Evolutionary conservation across 2,113 vertebrate species (phyloP), one percentile per base, ranked within the genome.

Genomic region (Ammodytes dubius): DNA sequence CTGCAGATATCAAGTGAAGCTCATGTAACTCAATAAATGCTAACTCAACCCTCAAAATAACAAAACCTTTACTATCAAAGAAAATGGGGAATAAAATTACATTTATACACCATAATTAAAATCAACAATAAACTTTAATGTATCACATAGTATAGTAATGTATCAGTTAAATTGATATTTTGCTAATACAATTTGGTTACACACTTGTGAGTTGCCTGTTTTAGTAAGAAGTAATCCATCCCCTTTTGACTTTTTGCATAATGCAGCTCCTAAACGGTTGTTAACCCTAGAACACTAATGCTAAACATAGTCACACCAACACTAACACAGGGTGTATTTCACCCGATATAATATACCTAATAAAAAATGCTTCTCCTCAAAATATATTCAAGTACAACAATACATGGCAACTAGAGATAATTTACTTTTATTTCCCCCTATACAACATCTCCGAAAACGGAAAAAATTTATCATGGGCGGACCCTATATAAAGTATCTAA

Each of bases 241-340:
- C 49, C 6, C 49, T 63, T 83, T 50, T 74, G 9, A 71, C 43
- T 54, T 2, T 61, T 45, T 75, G 39, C 39, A 70, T 66, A 76
- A 79, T 72, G 70, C 43, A 61, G 37, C 27, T 79, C 19, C 11
- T 69, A 50, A 84, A 80, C 61, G 9, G 5, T n/a, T n/a, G n/a
- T n/a, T n/a, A n/a, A n/a, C n/a, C n/a, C n/a, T n/a, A n/a, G n/a
- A n/a, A n/a, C n/a, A n/a, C n/a, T n/a, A n/a, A n/a, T n/a, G n/a
- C n/a, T n/a, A n/a, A n/a, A n/a, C n/a, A n/a, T 27, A 27, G 27
- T 27, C 27, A 27, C 27, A 27, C 27, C 27, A 27, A 27, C 27
- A 27, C 27, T 27, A 27, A 27, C 27, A 2, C 27, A 27, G 27
- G 27, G 27, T 27, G 27, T 27, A 27, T 27, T 27, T 27, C 27